Evolutionary conservation across 2,888 invertebrate genomes (phyloP).

Genomic region (Caenorhabditis becei): DNA sequence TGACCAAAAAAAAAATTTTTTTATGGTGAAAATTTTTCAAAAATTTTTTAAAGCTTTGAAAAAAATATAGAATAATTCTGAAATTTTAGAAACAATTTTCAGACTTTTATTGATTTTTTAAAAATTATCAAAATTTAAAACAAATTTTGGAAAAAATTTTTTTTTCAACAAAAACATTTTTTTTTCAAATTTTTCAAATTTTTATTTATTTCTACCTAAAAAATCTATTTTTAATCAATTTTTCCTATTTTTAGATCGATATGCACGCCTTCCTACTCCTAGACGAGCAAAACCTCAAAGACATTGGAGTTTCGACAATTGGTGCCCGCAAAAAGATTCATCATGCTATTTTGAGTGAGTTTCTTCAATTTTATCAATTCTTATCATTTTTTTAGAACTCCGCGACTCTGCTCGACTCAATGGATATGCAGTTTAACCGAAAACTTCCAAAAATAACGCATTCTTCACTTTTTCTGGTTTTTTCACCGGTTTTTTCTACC

Average conservation of each 20-base stretch:
- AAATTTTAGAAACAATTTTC: too few species aligned
- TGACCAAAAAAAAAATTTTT: too few species aligned
- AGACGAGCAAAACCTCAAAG: conserved; percentile 79
- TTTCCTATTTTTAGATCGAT: conserved; percentile 76
- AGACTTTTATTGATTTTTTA: too few species aligned
- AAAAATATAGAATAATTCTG: too few species aligned
- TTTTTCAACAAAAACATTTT: too few species aligned
- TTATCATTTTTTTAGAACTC: conserved; percentile 68
- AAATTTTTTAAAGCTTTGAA: too few species aligned
- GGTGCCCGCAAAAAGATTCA: conserved; percentile 80
- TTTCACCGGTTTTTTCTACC: conserved; percentile 32
- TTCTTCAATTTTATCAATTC: neutral
- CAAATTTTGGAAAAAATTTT: too few species aligned
- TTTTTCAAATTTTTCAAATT: too few species aligned
- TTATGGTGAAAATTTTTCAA: too few species aligned
- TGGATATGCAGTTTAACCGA: conserved; percentile 67
- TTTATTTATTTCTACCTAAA: too few species aligned
- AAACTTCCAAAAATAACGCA: neutral
- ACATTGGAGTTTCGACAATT: conserved; percentile 80
- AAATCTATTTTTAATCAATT: too few species aligned
- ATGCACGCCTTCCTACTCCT: conserved; percentile 80
- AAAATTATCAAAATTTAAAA: too few species aligned
- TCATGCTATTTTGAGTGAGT: conserved; percentile 78
- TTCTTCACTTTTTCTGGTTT: conserved; percentile 16
- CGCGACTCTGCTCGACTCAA: conserved; percentile 76